Base-by-base conservation (phyloP, 2,888 invertebrate species). In the Saturnia japonica region DNA sequence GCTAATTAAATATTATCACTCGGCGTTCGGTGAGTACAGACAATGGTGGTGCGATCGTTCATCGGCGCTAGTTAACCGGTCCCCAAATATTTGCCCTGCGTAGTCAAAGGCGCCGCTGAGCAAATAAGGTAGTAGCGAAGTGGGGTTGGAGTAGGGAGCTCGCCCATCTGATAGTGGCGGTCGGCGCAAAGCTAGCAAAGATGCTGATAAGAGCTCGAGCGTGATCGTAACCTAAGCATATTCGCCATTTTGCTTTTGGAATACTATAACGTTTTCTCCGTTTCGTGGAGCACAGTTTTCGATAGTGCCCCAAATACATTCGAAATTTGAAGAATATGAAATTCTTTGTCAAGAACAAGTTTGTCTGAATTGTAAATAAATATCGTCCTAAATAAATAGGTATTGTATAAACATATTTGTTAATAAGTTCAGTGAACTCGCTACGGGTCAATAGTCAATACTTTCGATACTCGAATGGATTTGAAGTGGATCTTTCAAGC, bases 1-100 rank as follows among this genome's bases (percentile, higher is more conserved):
- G 88, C 91, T 93, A 91, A 93, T 93, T 93, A 93, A 92, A 93
- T 92, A 93, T 93, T 92, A 92, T 91, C 91, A 91, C 86, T 87
- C 77, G 82, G 81, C 85, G 86, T 87, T 86, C 89, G 88, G 88
- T 84, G 82, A 82, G 82, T 82, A 86, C 87, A 91, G 88, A 92
- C 92, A 93, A 93, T 90, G 76, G 86, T 83, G 81, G 86, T 83
- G 84, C 83, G 87, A 88, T 88, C 88, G 86, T 84, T 89, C 88
- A 91, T 90, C 88, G 88, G 89, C 87, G 88, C 88, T 90, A 89
- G 89, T 90, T 91, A 90, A 90, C 90, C 82, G 86, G 88, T 90
- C 87, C 83, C 88, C 89, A 93, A 93, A 93, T 91, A 93, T 93
- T 93, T 90, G 88, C 84, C 84, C 74, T 74, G 80, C 76, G 82